Evolutionary conservation across 2,113 vertebrate species (phyloP).

Genomic region (Apaloderma vittatum): DNA sequence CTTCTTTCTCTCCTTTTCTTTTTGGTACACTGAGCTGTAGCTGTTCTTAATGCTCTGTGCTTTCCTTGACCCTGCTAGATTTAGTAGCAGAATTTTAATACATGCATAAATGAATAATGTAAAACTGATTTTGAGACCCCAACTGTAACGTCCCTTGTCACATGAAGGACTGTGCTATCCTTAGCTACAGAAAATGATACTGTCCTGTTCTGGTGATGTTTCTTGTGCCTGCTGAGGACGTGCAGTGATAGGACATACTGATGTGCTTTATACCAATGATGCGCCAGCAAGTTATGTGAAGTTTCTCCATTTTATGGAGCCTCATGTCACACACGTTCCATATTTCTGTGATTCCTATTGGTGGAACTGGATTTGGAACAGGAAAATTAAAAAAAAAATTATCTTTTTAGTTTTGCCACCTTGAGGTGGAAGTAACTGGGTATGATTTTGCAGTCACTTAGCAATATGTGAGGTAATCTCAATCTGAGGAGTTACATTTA

Average conservation of each 20-base stretch:
- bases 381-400: neutral
- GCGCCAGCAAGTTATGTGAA: neutral
- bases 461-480: neutral
- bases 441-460: constrained; percentile 5
- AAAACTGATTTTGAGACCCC: neutral
- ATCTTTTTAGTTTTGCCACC: neutral
- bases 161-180: neutral
- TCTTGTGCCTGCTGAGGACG: neutral
- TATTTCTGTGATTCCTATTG: neutral
- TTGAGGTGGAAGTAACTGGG: neutral
- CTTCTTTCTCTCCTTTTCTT: neutral
- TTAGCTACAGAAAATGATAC: neutral
- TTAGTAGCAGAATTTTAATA: neutral
- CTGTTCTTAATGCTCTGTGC: neutral
- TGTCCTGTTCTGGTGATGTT: neutral
- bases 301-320: neutral
- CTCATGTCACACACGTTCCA: neutral
- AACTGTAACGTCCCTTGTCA: neutral
- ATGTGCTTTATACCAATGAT: neutral
- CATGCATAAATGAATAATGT: neutral
- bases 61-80: neutral
- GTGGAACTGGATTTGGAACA: neutral
- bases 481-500: neutral
- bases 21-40: neutral
- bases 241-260: neutral